Percentiles rank a stretch among this genome's conserved stretches.
phyloP scores from a whole-genome alignment of 2,888 invertebrate species.

The Oxycera nigricornis region DNA sequence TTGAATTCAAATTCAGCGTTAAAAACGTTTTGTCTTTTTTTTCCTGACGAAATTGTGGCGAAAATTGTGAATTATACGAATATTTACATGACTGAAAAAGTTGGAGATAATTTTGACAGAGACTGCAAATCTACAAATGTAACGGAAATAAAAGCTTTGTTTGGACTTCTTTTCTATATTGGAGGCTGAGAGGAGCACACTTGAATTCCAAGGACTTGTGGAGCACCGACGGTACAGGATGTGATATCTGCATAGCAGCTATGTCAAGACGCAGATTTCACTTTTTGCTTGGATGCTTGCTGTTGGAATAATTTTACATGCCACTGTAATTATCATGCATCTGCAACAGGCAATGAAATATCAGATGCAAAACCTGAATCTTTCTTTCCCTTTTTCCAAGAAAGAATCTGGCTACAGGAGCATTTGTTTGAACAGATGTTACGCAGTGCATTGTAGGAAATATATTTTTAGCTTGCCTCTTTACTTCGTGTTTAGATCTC shows the following conservation, averaged over 20 bases:
- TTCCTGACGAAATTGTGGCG: neutral
- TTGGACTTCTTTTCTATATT: constrained; percentile 7
- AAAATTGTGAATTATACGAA: neutral
- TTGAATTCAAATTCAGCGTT: neutral
- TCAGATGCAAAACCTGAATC: no score
- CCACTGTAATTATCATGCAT: no score
- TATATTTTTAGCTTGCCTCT: no score
- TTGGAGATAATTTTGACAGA: constrained; percentile 8
- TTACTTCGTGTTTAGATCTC: no score
- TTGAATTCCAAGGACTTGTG: neutral
- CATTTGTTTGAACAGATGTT: no score
- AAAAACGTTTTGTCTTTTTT: neutral
- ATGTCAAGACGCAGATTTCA: neutral
- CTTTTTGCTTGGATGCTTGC: neutral
- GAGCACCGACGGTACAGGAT: neutral
- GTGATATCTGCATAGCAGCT: constrained; percentile 1
- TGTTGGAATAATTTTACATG: no score
- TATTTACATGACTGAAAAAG: constrained; percentile 9
- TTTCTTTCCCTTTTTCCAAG: no score
- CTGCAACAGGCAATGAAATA: no score
- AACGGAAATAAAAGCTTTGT: neutral
- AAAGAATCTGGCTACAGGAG: no score
- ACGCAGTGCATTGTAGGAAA: no score
- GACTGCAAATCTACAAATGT: neutral
- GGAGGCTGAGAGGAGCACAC: neutral